Conservation (phyloP, 2,797 vertebrate genomes). For the Rhyacichthys aspro region DNA sequence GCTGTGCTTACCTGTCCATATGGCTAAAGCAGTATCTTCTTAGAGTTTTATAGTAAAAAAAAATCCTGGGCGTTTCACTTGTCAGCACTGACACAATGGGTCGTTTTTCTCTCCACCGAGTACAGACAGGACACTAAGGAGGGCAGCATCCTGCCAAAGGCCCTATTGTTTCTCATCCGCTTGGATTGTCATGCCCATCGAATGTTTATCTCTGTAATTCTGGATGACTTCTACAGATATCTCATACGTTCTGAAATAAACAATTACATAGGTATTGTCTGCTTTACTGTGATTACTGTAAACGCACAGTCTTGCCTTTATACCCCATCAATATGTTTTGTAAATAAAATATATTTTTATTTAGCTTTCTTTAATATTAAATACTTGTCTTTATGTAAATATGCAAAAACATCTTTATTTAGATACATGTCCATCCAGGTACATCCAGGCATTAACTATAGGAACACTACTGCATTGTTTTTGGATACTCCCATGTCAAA, state of each 20-base stretch:
- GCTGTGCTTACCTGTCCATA: slow-evolving; percentile 71
- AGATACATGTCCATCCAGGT: too few species aligned
- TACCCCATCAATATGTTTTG: too few species aligned
- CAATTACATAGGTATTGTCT: too few species aligned
- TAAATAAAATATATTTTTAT: too few species aligned
- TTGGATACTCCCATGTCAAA: too few species aligned
- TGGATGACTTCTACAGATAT: slow-evolving; percentile 34
- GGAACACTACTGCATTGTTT: too few species aligned
- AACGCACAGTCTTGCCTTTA: too few species aligned
- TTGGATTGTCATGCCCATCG: slow-evolving; percentile 33
- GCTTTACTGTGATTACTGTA: too few species aligned
- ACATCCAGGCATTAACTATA: too few species aligned
- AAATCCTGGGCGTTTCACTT: slow-evolving; percentile 62
- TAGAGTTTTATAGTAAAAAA: slow-evolving; percentile 37
- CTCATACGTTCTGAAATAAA: neutral
- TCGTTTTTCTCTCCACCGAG: slow-evolving; percentile 83
- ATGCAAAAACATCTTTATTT: too few species aligned
- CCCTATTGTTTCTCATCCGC: slow-evolving; percentile 69
- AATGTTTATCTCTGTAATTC: slow-evolving; percentile 54
- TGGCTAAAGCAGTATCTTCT: slow-evolving; percentile 22
- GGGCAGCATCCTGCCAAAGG: slow-evolving; percentile 67
- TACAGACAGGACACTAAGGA: slow-evolving; percentile 78
- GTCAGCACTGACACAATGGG: slow-evolving; percentile 74
- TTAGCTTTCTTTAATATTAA: too few species aligned
- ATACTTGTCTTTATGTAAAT: too few species aligned